A percentile compares a stretch with the other conserved stretches of the same genome.
Conservation (phyloP, 1,140 invertebrate species). For the Stegodyphus mimosarum region DNA sequence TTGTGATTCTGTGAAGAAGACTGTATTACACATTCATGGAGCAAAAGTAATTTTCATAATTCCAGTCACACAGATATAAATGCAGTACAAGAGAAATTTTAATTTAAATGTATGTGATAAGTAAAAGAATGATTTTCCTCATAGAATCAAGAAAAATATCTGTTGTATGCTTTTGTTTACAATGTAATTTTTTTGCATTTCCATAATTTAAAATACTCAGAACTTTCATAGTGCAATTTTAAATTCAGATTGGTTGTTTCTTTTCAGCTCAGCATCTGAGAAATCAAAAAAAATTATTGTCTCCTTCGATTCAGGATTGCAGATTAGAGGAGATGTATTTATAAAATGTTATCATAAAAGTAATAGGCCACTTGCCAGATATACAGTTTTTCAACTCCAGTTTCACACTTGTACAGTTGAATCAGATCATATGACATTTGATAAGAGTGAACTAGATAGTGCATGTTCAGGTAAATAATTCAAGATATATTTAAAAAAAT, state of each 20-base stretch:
- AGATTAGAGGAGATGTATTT: slow-evolving; percentile 87
- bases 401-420: slow-evolving; percentile 93
- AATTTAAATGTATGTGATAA: too few relatives aligned
- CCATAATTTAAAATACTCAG: too few relatives aligned
- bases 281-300: slow-evolving; percentile 64
- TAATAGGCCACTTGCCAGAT: slow-evolving; percentile 67
- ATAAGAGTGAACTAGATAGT: slow-evolving; percentile 85
- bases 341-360: slow-evolving; percentile 87
- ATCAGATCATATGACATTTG: slow-evolving; percentile 84
- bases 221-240: too few relatives aligned
- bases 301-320: slow-evolving; percentile 75
- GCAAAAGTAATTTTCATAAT: too few relatives aligned
- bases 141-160: too few relatives aligned
- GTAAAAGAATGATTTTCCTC: too few relatives aligned
- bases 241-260: neutral
- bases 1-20: too few relatives aligned
- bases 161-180: too few relatives aligned
- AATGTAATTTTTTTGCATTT: too few relatives aligned
- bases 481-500: neutral
- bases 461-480: slow-evolving; percentile 77
- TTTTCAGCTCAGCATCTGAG: slow-evolving; percentile 70
- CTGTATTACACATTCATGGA: too few relatives aligned
- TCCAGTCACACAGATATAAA: too few relatives aligned
- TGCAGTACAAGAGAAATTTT: too few relatives aligned
- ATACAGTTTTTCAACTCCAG: slow-evolving; percentile 82